Conservation (phyloP, 2,113 vertebrate species). For the Odontophorus gujanensis region DNA sequence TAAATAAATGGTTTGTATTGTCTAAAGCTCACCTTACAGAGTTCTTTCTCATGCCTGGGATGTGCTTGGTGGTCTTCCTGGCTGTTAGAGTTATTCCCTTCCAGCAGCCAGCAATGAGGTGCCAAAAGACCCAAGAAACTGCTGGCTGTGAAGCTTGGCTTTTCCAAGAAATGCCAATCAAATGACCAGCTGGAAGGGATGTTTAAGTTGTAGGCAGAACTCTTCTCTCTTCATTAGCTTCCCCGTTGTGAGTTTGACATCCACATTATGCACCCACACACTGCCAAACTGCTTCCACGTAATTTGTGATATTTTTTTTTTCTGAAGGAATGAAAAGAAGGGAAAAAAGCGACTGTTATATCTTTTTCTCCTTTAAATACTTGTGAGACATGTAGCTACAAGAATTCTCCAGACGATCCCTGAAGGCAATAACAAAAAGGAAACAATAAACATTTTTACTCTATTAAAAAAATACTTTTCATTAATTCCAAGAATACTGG, state of each 20-base stretch:
- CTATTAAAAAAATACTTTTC: not conserved
- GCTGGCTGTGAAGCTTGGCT: not conserved
- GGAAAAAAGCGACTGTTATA: not conserved
- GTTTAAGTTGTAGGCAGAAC: not conserved
- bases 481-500: constrained; percentile 3
- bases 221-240: not conserved
- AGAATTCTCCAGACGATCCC: not conserved
- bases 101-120: not conserved
- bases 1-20: not conserved
- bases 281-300: not conserved
- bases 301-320: not conserved
- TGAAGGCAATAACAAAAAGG: not conserved
- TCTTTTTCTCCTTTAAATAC: constrained; percentile 30
- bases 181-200: not conserved
- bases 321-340: not conserved
- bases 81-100: not conserved
- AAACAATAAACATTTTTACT: not conserved
- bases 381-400: constrained; percentile 1
- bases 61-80: not conserved
- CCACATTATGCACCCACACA: not conserved
- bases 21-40: not conserved
- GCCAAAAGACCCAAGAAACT: not conserved
- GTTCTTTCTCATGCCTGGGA: not conserved
- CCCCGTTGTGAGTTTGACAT: not conserved
- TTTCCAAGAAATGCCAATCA: not conserved